Evolutionary conservation across 1,140 invertebrate species (phyloP).

Genomic region (Megalonaias nervosa): DNA sequence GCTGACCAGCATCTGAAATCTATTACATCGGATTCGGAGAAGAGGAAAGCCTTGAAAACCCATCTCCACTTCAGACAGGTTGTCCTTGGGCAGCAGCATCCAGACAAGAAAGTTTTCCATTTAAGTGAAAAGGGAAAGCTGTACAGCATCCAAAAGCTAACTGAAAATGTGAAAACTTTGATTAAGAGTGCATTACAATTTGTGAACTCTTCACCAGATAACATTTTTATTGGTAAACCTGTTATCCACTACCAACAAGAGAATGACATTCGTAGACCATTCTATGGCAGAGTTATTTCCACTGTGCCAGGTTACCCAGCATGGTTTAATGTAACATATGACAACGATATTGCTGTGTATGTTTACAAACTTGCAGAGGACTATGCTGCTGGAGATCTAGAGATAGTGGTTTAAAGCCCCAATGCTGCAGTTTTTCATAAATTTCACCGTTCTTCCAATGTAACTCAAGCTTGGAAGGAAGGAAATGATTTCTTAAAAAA

Average conservation of each 20-base stretch:
- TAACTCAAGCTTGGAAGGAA: no score
- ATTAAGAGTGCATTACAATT: conserved; percentile 2
- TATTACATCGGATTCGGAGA: conserved; percentile 8
- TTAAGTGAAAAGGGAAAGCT: not conserved
- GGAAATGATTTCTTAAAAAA: no score
- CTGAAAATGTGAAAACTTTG: conserved; percentile 16
- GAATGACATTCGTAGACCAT: not conserved
- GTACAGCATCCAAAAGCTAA: conserved; percentile 3
- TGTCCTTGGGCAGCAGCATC: conserved; percentile 28
- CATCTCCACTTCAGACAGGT: conserved; percentile 30
- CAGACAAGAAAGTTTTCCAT: conserved; percentile 15
- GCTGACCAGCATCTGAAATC: conserved; percentile 1
- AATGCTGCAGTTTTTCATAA: no score
- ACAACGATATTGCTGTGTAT: conserved; percentile 13
- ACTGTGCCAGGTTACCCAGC: conserved; percentile 22
- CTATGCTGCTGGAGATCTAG: conserved; percentile 14
- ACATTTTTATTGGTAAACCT: conserved; percentile 7
- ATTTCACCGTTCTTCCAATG: no score
- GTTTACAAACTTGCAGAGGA: conserved; percentile 9
- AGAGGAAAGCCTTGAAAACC: conserved; percentile 29
- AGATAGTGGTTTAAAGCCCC: conserved; percentile 5
- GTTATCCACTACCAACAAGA: conserved; percentile 13
- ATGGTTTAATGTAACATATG: conserved; percentile 27
- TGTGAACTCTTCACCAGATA: not conserved
- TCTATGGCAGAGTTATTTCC: conserved; percentile 12